Conservation (phyloP, 2,797 vertebrate species). For the Octomys mimax region DNA sequence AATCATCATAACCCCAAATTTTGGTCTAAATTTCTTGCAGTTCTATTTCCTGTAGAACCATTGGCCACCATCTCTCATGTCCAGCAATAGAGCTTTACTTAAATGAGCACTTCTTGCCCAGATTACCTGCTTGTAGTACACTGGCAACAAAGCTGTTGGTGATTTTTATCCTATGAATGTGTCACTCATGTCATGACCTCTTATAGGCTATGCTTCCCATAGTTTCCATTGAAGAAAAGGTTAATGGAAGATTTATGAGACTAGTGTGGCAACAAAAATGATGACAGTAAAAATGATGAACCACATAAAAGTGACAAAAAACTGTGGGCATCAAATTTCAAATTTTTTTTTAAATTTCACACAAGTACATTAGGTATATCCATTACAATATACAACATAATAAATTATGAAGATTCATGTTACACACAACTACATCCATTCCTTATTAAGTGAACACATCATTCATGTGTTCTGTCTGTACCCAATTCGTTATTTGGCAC, state of each 20-base stretch:
- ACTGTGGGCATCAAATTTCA: not conserved
- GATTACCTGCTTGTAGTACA: not conserved
- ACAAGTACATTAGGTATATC: not conserved
- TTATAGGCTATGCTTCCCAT: not conserved
- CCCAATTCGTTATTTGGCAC: not conserved
- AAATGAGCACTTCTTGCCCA: not conserved
- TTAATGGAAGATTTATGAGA: not conserved
- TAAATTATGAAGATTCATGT: not conserved
- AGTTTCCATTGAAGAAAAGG: no score
- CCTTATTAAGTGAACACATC: no score
- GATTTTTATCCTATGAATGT: not conserved
- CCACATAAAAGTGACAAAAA: not conserved
- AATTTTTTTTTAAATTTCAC: not conserved
- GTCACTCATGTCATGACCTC: not conserved
- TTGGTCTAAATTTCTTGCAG: not conserved
- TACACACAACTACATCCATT: not conserved
- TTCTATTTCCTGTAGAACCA: not conserved
- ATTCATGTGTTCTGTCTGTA: not conserved
- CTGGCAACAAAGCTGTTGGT: not conserved
- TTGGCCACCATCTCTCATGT: not conserved
- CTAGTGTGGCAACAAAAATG: not conserved
- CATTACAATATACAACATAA: not conserved
- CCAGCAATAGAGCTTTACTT: not conserved
- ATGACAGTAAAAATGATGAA: not conserved
- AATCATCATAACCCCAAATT: not conserved